Percentiles rank a stretch among this genome's conserved stretches.
phyloP scores from a whole-genome alignment of 2,888 invertebrate genomes.

The Prionchulus punctatus region DNA sequence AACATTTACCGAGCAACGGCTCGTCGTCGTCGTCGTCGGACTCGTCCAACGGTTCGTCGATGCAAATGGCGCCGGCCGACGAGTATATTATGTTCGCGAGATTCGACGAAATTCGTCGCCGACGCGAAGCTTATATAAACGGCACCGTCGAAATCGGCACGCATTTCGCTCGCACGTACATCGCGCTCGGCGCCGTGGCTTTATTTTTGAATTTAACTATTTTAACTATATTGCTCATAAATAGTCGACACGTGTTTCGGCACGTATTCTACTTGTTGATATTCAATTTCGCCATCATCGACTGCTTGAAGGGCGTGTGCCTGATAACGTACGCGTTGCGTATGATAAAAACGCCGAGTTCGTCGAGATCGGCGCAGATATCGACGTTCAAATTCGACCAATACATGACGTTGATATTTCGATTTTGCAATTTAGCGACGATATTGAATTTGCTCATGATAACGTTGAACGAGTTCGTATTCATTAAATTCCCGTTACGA shows the following conservation, averaged over 20 bases:
- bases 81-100: too few species aligned
- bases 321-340: conserved; percentile 5
- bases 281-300: conserved; percentile 21
- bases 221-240: neutral
- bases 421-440: conserved; percentile 19
- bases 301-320: conserved; percentile 18
- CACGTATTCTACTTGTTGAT: conserved; percentile 22
- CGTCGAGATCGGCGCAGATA: neutral
- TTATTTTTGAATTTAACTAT: neutral
- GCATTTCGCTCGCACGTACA: neutral
- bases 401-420: conserved; percentile 14
- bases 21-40: too few species aligned
- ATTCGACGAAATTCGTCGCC: too few species aligned
- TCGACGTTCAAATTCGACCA: conserved; percentile 16
- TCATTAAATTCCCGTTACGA: conserved; percentile 20
- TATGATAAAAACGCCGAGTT: neutral
- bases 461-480: conserved; percentile 22
- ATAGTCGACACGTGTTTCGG: neutral
- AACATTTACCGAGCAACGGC: too few species aligned
- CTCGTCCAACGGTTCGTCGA: too few species aligned
- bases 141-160: neutral
- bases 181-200: neutral
- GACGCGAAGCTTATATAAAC: too few species aligned
- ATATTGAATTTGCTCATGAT: conserved; percentile 22
- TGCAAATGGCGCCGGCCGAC: too few species aligned